phyloP scores from a whole-genome alignment of 2,888 invertebrate genomes.

The Rotaria magnacalcarata region DNA sequence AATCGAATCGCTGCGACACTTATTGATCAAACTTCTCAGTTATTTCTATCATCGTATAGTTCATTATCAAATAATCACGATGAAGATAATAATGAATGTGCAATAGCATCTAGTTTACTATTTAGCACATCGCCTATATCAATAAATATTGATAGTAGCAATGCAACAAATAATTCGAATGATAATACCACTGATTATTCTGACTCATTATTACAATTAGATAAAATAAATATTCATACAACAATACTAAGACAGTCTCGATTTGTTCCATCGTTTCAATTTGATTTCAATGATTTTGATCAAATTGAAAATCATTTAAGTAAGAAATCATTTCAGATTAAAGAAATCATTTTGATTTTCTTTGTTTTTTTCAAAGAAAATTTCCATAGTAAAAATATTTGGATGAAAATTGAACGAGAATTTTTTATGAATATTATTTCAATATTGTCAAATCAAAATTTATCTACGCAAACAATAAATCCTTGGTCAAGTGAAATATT shows the following conservation, averaged over 20 bases:
- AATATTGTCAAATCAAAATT: not conserved
- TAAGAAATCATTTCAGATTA: not conserved
- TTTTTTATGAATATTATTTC: not conserved
- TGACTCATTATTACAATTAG: not conserved
- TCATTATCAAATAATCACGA: not conserved
- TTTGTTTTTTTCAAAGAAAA: too few species aligned
- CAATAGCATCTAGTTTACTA: not conserved
- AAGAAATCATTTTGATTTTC: too few species aligned
- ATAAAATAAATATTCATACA: not conserved
- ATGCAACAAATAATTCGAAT: not conserved
- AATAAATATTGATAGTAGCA: not conserved
- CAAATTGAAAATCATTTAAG: constrained; percentile 13
- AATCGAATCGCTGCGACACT: not conserved
- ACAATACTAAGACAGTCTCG: not conserved
- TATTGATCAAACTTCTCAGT: not conserved
- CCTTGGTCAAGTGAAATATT: not conserved
- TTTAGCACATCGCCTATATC: not conserved
- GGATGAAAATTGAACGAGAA: constrained; percentile 9
- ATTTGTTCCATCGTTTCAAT: not conserved
- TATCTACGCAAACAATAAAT: not conserved
- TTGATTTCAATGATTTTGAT: not conserved
- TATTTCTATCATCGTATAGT: not conserved
- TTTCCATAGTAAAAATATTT: not conserved
- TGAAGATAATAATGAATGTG: not conserved
- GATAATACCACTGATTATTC: not conserved